Conservation (phyloP, 2,797 vertebrate genomes). For the Todus mexicanus region DNA sequence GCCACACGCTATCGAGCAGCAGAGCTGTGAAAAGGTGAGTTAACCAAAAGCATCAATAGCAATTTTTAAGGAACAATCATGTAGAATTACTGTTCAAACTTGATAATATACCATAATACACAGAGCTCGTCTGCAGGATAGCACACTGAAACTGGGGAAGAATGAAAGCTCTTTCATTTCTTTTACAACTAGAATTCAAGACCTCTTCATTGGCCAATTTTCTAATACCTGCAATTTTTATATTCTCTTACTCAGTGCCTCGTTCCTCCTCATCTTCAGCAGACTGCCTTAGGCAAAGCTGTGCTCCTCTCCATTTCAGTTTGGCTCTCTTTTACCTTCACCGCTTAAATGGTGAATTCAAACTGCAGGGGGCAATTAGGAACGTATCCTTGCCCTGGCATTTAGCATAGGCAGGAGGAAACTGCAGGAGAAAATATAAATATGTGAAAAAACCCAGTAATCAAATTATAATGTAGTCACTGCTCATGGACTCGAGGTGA, state of each 20-base stretch:
- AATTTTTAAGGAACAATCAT: not conserved
- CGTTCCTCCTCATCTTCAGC: not conserved
- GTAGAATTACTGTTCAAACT: not conserved
- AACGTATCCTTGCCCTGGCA: not conserved
- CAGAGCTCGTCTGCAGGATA: not conserved
- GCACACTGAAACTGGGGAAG: not conserved
- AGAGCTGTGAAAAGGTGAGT: not conserved
- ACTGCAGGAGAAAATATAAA: not conserved
- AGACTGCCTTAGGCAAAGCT: slow-evolving; percentile 12
- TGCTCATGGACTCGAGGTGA: not conserved
- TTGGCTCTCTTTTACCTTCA: not conserved
- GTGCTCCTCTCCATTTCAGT: not conserved
- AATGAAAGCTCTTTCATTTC: not conserved
- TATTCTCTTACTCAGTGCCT: slow-evolving; percentile 12
- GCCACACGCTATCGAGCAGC: not conserved
- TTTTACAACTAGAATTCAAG: not conserved
- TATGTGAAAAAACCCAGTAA: not conserved
- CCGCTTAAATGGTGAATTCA: not conserved
- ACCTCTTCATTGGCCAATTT: not conserved
- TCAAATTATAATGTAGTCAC: not conserved
- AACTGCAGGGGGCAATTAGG: not conserved
- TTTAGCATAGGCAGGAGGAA: not conserved
- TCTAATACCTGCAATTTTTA: not conserved
- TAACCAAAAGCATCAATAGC: slow-evolving; percentile 17
- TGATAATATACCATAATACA: slow-evolving; percentile 3